phyloP scores from a whole-genome alignment of 2,113 vertebrate genomes.

The Alosa alosa region DNA sequence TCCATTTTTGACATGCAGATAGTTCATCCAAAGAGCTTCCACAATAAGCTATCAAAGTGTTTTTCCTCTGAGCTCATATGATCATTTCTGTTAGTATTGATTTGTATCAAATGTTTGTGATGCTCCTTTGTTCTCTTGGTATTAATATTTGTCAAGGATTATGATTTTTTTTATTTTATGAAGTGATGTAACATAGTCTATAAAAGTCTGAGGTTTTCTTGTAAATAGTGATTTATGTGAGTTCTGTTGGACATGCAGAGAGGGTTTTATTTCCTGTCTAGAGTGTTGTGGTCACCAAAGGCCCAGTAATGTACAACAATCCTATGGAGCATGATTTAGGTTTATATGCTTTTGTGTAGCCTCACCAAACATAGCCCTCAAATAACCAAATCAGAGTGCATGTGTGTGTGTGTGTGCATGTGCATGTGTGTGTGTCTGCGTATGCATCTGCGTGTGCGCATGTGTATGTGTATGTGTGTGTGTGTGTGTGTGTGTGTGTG shows the following conservation, averaged over 20 bases:
- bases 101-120: too few species aligned
- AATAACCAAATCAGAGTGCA: not conserved
- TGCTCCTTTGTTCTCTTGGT: not conserved
- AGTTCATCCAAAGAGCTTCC: not conserved
- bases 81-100: not conserved
- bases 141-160: not conserved
- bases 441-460: constrained; percentile 27
- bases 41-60: not conserved
- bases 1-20: not conserved
- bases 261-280: not conserved
- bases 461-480: not conserved
- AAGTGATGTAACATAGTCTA: not conserved
- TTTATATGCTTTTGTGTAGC: not conserved
- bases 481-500: not conserved
- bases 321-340: not conserved
- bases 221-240: not conserved
- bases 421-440: constrained; percentile 9
- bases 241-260: not conserved
- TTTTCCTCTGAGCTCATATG: not conserved
- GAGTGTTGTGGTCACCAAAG: not conserved
- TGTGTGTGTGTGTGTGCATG: constrained; percentile 14
- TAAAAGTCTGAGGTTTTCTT: not conserved
- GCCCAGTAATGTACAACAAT: not conserved
- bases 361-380: not conserved
- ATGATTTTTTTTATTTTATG: not conserved